phyloP scores from a whole-genome alignment of 2,113 vertebrate genomes.

The Tenrec ecaudatus region DNA sequence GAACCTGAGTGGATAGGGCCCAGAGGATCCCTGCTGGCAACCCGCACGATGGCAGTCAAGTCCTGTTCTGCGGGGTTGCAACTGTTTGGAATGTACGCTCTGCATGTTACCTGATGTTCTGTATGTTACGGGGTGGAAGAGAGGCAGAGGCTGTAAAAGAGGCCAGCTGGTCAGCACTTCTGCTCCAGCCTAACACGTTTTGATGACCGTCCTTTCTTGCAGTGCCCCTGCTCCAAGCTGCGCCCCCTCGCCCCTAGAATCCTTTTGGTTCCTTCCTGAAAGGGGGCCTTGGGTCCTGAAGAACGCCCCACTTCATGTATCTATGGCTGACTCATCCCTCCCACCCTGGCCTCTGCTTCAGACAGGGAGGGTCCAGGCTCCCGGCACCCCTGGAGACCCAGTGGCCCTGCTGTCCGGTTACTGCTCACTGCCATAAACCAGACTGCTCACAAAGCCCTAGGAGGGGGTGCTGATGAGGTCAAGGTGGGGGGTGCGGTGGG shows the following conservation, averaged over 20 bases:
- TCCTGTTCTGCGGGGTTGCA: neutral
- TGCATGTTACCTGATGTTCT: no score
- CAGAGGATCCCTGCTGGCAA: neutral
- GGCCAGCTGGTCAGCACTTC: no score
- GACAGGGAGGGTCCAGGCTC: neutral
- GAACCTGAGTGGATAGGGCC: neutral
- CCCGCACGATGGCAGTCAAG: no score
- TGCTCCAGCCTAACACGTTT: no score
- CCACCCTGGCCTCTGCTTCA: neutral
- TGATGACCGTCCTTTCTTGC: neutral
- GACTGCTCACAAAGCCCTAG: neutral
- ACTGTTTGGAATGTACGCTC: neutral
- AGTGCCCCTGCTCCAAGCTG: accelerated
- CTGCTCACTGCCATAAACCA: neutral
- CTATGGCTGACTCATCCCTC: neutral
- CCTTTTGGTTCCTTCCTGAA: neutral
- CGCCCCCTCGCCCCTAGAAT: no score
- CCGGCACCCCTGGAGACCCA: neutral
- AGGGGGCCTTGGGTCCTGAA: neutral
- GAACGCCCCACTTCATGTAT: neutral
- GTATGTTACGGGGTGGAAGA: no score
- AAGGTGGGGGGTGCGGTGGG: neutral
- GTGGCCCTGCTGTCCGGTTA: neutral
- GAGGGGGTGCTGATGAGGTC: neutral
- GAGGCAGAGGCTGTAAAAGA: neutral